Evolutionary conservation across 2,113 vertebrate species (phyloP).

Genomic region (Hippocampus abdominalis): DNA sequence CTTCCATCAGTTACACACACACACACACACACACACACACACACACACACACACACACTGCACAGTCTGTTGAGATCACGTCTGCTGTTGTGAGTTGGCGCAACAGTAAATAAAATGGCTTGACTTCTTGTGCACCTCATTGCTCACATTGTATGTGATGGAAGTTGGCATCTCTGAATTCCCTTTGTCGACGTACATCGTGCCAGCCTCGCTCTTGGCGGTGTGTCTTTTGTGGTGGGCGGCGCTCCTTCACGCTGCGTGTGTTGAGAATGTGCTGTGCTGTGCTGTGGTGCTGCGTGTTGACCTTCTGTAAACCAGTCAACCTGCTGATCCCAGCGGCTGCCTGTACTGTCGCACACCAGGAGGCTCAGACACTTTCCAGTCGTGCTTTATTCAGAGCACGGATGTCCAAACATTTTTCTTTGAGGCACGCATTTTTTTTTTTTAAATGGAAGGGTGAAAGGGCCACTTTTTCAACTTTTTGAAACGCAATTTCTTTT

Average conservation of each 20-base stretch:
- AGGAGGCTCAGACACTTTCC: constrained; percentile 34
- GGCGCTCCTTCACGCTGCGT: not conserved
- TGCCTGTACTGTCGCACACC: constrained; percentile 48
- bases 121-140: not conserved
- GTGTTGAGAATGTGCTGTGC: constrained; percentile 11
- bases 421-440: no score
- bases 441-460: not conserved
- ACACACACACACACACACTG: no score
- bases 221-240: not conserved
- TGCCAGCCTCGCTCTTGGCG: not conserved
- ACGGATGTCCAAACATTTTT: constrained; percentile 9
- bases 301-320: constrained; percentile 56
- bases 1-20: no score
- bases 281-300: constrained; percentile 40
- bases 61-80: no score
- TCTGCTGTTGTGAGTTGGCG: no score
- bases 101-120: no score
- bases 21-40: no score
- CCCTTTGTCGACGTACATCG: not conserved
- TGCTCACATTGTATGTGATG: not conserved
- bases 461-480: no score
- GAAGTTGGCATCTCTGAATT: not conserved
- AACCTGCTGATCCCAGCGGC: constrained; percentile 40
- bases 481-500: no score
- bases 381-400: constrained; percentile 54